Evolutionary conservation across 2,113 vertebrate genomes (phyloP).

Genomic region (Thalassarche chlororhynchos): DNA sequence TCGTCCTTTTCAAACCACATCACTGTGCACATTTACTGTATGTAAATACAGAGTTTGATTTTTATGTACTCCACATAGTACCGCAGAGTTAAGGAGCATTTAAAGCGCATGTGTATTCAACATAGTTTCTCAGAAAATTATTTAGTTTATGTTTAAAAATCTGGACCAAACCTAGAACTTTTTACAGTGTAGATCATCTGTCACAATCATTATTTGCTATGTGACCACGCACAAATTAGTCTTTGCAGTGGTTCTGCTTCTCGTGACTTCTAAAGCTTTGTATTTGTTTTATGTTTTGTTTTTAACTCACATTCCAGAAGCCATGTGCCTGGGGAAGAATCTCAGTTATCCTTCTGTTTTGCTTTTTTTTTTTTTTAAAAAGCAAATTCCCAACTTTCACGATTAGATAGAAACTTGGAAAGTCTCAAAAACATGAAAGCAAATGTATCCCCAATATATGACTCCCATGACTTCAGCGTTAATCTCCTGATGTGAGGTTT

Average conservation of each 20-base stretch:
- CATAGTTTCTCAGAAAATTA: neutral
- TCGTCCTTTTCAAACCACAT: neutral
- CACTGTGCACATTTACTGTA: neutral
- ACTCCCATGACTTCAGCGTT: neutral
- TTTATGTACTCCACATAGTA: neutral
- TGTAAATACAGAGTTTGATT: neutral
- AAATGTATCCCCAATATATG: neutral
- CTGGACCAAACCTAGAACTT: neutral
- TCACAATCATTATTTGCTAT: neutral
- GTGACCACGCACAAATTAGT: neutral
- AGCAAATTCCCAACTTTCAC: neutral
- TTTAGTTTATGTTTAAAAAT: neutral
- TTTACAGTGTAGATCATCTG: neutral
- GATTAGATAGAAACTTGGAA: neutral
- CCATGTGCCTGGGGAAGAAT: neutral
- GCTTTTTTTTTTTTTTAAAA: neutral
- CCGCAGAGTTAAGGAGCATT: neutral
- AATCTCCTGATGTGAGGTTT: neutral
- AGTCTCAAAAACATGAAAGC: neutral
- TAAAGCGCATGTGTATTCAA: neutral
- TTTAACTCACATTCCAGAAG: neutral
- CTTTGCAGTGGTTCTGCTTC: neutral
- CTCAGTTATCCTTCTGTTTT: neutral
- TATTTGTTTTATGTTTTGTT: neutral
- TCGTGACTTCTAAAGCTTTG: neutral